Base-by-base conservation (phyloP, 1,140 invertebrate genomes). In the Brachionus calyciflorus region DNA sequence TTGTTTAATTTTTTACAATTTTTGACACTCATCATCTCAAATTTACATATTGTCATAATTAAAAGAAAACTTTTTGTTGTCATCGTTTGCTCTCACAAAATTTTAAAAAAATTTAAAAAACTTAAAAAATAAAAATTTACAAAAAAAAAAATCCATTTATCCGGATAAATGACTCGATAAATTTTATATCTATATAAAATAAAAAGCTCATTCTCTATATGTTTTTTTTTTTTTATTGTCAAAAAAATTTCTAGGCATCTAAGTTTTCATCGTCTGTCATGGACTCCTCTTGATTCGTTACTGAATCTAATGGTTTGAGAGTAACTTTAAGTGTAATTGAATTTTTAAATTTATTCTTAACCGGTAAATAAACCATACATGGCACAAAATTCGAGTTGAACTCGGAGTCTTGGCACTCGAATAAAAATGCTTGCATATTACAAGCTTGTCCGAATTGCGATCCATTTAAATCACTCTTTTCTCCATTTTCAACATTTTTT, bases 311-410 rank as follows among this genome's bases (percentile, higher is more conserved):
- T 19, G 69, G 69, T 37, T 73, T 73, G n/a, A 73, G 40, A 73
- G 44, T 73, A 33, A 73, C 69, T 73, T 30, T 49, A 21, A 73
- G 46, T 33, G 28, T 14, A 40, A 73, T 37, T 33, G 69, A 41
- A 51, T 37, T 51, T 19, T 26, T 28, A 33, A 73, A 28, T 73
- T 73, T 73, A 55, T 19, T 37, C 48, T 44, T 76, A 33, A 76
- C 53, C 41, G 76, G 76, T 65, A 77, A 77, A 77, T 77, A 77
- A 17, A 77, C 55, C 76, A 77, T 77, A 26, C 76, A 77, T 24
- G 76, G 76, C 28, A 77, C 76, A 65, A 77, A 77, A 63, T 37
- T 44, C 7, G 21, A 17, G 24, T 9, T 30, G 19, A n/a, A 30
- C 28, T 37, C 24, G 10, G 30, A 21, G 14, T 77, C 76, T 46